phyloP scores from a whole-genome alignment of 2,797 vertebrate species.

The Diglossa cyanea region DNA sequence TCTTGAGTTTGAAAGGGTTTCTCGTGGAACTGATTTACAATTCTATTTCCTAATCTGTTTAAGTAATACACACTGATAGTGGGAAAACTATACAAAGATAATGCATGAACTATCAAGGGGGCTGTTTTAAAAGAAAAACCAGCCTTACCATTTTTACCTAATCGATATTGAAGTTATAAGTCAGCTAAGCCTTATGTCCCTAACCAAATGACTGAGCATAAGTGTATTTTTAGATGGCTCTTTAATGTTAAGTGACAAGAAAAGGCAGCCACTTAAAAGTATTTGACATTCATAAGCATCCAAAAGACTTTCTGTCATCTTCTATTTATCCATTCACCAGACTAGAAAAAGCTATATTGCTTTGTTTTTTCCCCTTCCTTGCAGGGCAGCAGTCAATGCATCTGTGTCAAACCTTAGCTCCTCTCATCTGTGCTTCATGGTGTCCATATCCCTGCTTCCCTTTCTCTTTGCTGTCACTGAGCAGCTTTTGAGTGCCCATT shows the following conservation, averaged over 20 bases:
- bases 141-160: neutral
- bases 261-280: constrained; percentile 58
- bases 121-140: neutral
- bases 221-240: constrained; percentile 17
- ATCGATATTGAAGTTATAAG: neutral
- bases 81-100: neutral
- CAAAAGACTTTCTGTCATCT: constrained; percentile 56
- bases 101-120: neutral
- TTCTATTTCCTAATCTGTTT: neutral
- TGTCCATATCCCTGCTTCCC: neutral
- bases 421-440: neutral
- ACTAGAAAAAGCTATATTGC: neutral
- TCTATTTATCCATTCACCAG: constrained; percentile 39
- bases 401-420: neutral
- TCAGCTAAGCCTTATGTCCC: neutral
- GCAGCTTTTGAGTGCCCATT: neutral
- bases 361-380: neutral
- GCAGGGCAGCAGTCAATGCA: neutral
- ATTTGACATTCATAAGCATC: constrained; percentile 53
- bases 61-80: neutral
- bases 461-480: neutral
- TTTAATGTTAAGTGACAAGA: constrained; percentile 62
- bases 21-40: neutral
- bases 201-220: constrained; percentile 26
- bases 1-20: neutral